Percentiles rank a stretch among this genome's conserved stretches.
These are phyloP conservation scores for Knipowitschia caucasica DNA, from an alignment of 2,797 vertebrate species.

Conservation along the genomic window DNA sequence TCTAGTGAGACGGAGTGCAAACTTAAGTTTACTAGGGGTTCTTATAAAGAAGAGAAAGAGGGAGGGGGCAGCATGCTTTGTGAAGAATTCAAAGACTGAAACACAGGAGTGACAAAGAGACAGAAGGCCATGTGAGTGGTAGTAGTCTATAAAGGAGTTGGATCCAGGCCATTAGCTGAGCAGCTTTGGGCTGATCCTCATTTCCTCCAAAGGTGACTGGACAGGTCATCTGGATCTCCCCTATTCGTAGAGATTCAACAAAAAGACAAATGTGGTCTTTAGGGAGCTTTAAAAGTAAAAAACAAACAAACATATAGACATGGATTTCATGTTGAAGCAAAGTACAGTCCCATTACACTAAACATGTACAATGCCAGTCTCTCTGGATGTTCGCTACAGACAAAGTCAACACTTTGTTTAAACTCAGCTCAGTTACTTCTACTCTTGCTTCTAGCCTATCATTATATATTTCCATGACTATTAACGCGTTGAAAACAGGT, in stretches of 20 bases:
- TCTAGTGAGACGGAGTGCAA: slow-evolving; percentile 23
- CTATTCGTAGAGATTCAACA: slow-evolving; percentile 18
- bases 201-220: slow-evolving; percentile 49
- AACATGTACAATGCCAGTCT: neutral
- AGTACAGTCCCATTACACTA: no score
- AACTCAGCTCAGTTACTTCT: neutral
- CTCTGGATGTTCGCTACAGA: neutral
- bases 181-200: slow-evolving; percentile 47
- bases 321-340: no score
- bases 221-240: slow-evolving; percentile 33
- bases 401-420: neutral
- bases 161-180: slow-evolving; percentile 41
- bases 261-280: neutral
- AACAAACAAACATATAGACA: no score
- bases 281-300: no score
- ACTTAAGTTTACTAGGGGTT: slow-evolving; percentile 22
- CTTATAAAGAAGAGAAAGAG: slow-evolving; percentile 33
- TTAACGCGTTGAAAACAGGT: slow-evolving; percentile 29
- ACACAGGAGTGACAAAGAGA: slow-evolving; percentile 36
- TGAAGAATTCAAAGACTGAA: slow-evolving; percentile 40
- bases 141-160: neutral
- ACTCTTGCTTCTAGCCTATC: neutral
- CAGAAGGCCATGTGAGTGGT: slow-evolving; percentile 21
- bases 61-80: slow-evolving; percentile 43
- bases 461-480: slow-evolving; percentile 9